Evolutionary conservation across 2,797 vertebrate species (phyloP).

Genomic region (Coregonus sp.): DNA sequence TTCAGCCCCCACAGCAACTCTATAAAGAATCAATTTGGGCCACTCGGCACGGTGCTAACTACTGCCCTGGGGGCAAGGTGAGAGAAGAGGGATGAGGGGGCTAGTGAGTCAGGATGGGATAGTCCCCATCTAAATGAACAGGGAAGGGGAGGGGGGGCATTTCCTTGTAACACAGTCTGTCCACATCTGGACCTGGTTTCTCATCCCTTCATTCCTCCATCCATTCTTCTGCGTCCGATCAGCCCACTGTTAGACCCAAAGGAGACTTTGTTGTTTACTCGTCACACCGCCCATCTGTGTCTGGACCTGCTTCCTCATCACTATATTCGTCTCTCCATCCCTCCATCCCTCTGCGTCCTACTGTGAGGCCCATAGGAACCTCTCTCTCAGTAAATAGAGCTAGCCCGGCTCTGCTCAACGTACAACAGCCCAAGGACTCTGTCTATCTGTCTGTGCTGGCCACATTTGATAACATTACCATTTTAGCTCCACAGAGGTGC

Average conservation of each 20-base stretch:
- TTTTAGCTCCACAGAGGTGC: slow-evolving; percentile 22
- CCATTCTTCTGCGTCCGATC: too few species aligned
- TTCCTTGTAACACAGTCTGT: slow-evolving; percentile 18
- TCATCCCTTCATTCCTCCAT: too few species aligned
- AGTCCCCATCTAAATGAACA: neutral
- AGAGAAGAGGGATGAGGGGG: neutral
- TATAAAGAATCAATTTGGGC: slow-evolving; percentile 65
- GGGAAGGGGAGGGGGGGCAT: slow-evolving; percentile 17
- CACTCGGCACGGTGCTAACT: slow-evolving; percentile 48
- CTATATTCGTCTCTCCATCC: too few species aligned
- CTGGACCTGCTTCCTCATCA: too few species aligned
- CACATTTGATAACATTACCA: slow-evolving; percentile 48
- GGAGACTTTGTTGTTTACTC: too few species aligned
- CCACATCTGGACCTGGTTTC: too few species aligned
- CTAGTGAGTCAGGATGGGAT: slow-evolving; percentile 20
- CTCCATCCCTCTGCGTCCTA: too few species aligned
- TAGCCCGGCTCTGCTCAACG: slow-evolving; percentile 20
- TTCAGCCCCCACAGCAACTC: slow-evolving; percentile 52
- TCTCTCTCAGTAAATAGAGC: too few species aligned
- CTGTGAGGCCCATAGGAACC: too few species aligned
- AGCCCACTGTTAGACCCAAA: too few species aligned
- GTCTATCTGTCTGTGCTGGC: slow-evolving; percentile 23
- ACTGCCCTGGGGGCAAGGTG: slow-evolving; percentile 37
- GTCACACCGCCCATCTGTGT: too few species aligned
- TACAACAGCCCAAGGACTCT: slow-evolving; percentile 41